phyloP scores from a whole-genome alignment of 2,797 vertebrate genomes.

The Amblyopsis hoosieri region DNA sequence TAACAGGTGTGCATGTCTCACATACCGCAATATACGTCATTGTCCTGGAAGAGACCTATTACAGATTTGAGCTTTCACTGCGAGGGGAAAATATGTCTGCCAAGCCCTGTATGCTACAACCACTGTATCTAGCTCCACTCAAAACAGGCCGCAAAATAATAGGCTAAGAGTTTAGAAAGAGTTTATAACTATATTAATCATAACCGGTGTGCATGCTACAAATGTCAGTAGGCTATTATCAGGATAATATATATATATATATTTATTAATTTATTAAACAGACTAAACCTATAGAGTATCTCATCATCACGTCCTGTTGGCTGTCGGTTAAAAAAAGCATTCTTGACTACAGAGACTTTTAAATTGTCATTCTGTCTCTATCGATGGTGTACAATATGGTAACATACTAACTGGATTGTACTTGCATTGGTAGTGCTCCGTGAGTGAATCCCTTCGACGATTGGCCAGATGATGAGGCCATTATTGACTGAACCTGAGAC shows the following conservation, averaged over 20 bases:
- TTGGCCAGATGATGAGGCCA: conserved; percentile 67
- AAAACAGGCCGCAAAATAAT: no score
- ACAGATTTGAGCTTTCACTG: conserved; percentile 17
- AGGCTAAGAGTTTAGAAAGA: no score
- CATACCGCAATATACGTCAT: conserved; percentile 4
- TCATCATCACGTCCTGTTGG: background rate
- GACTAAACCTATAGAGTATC: background rate
- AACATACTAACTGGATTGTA: background rate
- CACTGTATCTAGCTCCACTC: no score
- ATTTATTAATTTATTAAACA: background rate
- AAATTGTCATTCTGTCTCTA: background rate
- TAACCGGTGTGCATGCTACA: no score
- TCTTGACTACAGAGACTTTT: conserved; percentile 7
- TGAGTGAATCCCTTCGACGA: conserved; percentile 51
- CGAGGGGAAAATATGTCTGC: background rate
- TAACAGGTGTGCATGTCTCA: conserved; percentile 56
- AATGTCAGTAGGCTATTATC: no score
- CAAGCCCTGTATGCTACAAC: no score
- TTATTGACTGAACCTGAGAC: conserved; percentile 69
- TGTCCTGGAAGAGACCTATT: conserved; percentile 27
- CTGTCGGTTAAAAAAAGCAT: background rate
- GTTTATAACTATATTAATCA: no score
- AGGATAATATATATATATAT: no score
- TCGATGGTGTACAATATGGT: background rate
- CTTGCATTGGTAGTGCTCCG: conserved; percentile 12